Evolutionary conservation across 1,140 invertebrate species (phyloP).

Genomic region (Watersipora subatra): DNA sequence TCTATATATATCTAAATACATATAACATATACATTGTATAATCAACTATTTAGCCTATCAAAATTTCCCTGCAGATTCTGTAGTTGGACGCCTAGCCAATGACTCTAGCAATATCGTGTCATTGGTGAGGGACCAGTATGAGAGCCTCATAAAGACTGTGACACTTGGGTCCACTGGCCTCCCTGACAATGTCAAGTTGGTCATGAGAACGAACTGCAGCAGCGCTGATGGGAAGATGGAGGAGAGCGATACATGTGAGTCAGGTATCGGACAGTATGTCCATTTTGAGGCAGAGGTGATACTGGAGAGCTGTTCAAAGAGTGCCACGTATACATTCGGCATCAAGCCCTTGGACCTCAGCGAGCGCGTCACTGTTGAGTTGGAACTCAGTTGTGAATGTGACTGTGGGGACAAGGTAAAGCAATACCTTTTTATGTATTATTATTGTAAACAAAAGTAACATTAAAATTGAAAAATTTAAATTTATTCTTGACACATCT

Average conservation of each 20-base stretch:
- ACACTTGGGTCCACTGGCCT: neutral
- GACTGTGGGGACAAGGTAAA: conserved; percentile 49
- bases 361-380: no score
- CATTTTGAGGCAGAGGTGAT: neutral
- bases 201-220: neutral
- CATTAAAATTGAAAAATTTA: no score
- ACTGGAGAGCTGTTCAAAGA: neutral
- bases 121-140: conserved; percentile 73
- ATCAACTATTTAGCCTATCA: no score
- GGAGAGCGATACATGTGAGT: neutral
- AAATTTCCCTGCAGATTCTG: no score
- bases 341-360: no score
- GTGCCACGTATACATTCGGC: no score
- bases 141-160: conserved; percentile 24
- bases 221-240: neutral
- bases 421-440: no score
- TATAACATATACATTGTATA: no score
- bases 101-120: conserved; percentile 88
- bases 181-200: neutral
- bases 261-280: neutral
- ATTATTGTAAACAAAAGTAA: no score
- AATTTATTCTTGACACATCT: no score
- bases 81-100: conserved; percentile 64
- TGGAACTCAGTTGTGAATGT: conserved; percentile 81
- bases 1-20: no score